These are phyloP conservation scores for Tuberolachnus salignus DNA, from an alignment of 2,888 invertebrate genomes.

Conservation along the genomic window DNA sequence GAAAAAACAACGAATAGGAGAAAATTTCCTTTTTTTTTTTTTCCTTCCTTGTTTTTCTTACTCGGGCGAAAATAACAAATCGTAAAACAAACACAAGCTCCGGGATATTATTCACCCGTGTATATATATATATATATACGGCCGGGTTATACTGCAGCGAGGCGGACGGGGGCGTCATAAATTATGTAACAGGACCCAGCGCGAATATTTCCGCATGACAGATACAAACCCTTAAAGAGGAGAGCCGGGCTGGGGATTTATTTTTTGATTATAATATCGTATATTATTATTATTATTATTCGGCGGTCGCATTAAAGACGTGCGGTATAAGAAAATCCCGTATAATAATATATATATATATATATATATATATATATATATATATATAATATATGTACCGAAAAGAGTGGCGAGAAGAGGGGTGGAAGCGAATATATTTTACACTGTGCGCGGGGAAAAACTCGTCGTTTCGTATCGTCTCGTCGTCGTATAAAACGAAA, in stretches of 20 bases:
- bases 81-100: conserved; percentile 54
- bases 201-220: conserved; percentile 56
- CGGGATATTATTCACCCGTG: conserved; percentile 52
- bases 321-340: conserved; percentile 4
- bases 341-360: background rate
- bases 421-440: too few relatives aligned
- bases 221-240: conserved; percentile 47
- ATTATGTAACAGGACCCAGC: conserved; percentile 55
- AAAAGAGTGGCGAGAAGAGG: too few relatives aligned
- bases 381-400: too few relatives aligned
- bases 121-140: too few relatives aligned
- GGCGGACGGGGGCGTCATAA: conserved; percentile 35
- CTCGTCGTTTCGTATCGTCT: too few relatives aligned
- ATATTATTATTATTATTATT: conserved; percentile 29
- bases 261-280: conserved; percentile 54
- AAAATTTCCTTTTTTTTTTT: conserved; percentile 27
- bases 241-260: conserved; percentile 13
- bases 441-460: too few relatives aligned
- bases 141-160: conserved; percentile 6
- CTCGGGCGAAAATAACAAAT: conserved; percentile 53
- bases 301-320: conserved; percentile 42
- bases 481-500: too few relatives aligned
- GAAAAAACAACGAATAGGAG: conserved; percentile 32
- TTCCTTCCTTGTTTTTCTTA: conserved; percentile 23
- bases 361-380: too few relatives aligned